Conservation (phyloP, 2,113 vertebrate genomes). For the Periophthalmodon schlosseri region DNA sequence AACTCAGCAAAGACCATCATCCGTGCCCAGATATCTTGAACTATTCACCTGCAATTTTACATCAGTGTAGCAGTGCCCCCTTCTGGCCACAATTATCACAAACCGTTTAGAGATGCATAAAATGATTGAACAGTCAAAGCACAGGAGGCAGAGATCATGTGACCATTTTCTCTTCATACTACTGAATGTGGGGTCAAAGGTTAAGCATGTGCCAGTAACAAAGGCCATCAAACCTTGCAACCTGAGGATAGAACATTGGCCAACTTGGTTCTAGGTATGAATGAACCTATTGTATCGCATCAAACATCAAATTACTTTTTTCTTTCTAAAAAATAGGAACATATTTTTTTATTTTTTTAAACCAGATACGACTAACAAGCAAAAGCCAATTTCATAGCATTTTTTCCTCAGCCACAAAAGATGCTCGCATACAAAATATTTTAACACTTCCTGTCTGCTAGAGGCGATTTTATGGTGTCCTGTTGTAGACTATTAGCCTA, state of each 20-base stretch:
- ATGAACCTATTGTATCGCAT: neutral
- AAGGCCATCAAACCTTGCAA: constrained; percentile 18
- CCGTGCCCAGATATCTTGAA: neutral
- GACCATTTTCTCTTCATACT: constrained; percentile 16
- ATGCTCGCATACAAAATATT: constrained; percentile 34
- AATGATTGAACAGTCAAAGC: neutral
- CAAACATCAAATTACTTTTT: neutral
- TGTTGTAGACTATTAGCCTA: neutral
- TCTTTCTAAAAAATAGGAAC: neutral
- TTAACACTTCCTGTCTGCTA: constrained; percentile 53
- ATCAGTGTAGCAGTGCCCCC: constrained; percentile 51
- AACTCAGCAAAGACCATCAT: too few species aligned
- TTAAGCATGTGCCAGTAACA: constrained; percentile 14
- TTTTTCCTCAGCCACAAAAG: constrained; percentile 18
- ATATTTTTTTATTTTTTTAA: too few species aligned
- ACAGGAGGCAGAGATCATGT: constrained; percentile 4
- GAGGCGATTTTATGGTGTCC: constrained; percentile 19
- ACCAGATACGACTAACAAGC: too few species aligned
- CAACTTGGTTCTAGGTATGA: constrained; percentile 20
- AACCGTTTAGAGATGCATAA: neutral
- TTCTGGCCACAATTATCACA: constrained; percentile 40
- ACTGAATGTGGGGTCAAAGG: constrained; percentile 23
- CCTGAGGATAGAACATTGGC: constrained; percentile 21
- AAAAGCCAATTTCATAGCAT: too few species aligned
- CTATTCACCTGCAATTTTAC: neutral